Percentiles rank a stretch among this genome's conserved stretches.
Evolutionary conservation across 2,797 vertebrate genomes (phyloP).

Genomic region (Anisognathus igniventris): DNA sequence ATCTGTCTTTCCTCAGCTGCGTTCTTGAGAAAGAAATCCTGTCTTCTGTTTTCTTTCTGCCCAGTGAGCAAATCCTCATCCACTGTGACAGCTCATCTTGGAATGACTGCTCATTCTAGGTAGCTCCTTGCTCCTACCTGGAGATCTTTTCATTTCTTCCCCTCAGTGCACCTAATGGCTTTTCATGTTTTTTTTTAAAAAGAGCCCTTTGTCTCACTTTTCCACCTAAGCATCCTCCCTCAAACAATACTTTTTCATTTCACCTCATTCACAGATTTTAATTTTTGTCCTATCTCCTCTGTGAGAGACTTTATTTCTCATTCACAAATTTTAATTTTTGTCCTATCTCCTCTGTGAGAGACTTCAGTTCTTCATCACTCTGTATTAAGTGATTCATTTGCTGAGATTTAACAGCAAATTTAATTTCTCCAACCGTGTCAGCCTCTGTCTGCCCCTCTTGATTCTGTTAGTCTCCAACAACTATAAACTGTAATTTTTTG

Average conservation of each 20-base stretch:
- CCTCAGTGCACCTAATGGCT: not conserved
- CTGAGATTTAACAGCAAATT: not conserved
- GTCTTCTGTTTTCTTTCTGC: not conserved
- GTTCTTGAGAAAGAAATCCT: not conserved
- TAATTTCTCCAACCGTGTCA: not conserved
- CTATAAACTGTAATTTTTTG: not conserved
- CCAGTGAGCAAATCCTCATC: not conserved
- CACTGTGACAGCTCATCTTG: not conserved
- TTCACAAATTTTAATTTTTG: not conserved
- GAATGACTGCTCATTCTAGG: not conserved
- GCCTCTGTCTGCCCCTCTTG: not conserved
- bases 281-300: no score
- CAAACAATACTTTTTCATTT: not conserved
- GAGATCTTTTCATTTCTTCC: not conserved
- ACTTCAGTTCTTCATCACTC: not conserved
- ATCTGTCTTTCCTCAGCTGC: slow-evolving; percentile 21
- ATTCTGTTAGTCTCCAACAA: not conserved
- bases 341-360: not conserved
- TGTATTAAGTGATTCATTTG: not conserved
- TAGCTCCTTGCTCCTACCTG: not conserved
- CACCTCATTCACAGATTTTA: not conserved
- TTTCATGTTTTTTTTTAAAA: not conserved
- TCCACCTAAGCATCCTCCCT: not conserved
- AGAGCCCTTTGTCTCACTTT: not conserved
- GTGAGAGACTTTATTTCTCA: not conserved